phyloP scores from a whole-genome alignment of 2,797 vertebrate species.

The Furcifer pardalis region DNA sequence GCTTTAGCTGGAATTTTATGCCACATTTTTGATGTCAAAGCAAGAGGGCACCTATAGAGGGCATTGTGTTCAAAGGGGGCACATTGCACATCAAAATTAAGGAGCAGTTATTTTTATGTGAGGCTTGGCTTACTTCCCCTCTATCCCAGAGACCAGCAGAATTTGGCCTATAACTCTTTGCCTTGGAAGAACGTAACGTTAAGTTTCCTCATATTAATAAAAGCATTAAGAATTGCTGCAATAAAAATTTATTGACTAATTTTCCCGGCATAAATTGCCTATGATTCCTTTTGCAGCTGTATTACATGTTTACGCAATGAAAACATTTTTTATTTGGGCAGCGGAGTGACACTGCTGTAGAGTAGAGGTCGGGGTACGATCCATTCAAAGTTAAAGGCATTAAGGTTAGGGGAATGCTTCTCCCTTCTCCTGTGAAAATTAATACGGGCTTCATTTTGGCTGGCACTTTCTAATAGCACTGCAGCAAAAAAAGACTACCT shows the following conservation, averaged over 20 bases:
- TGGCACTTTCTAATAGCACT: background rate
- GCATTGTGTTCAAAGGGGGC: conserved; percentile 1
- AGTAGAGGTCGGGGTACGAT: background rate
- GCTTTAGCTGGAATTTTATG: background rate
- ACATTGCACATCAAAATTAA: background rate
- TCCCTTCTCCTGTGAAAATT: background rate
- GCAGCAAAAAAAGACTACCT: background rate
- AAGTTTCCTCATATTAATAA: conserved; percentile 67
- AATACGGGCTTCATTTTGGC: background rate
- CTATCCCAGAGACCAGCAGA: background rate
- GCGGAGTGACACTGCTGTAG: conserved; percentile 38
- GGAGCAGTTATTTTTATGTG: background rate
- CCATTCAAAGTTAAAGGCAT: background rate
- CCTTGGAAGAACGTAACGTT: conserved; percentile 59
- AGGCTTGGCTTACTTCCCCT: background rate
- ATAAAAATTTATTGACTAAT: conserved; percentile 73
- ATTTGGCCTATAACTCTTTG: conserved; percentile 61
- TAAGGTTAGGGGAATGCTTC: background rate
- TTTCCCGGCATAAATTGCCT: conserved; percentile 64
- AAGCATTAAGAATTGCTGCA: conserved; percentile 53
- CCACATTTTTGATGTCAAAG: background rate
- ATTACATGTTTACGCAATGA: conserved; percentile 63
- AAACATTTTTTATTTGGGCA: conserved; percentile 38
- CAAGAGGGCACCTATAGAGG: conserved; percentile 6
- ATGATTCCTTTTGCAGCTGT: conserved; percentile 49